Base-by-base conservation (phyloP, 2,888 invertebrate species). In the Rotaria macrura region DNA sequence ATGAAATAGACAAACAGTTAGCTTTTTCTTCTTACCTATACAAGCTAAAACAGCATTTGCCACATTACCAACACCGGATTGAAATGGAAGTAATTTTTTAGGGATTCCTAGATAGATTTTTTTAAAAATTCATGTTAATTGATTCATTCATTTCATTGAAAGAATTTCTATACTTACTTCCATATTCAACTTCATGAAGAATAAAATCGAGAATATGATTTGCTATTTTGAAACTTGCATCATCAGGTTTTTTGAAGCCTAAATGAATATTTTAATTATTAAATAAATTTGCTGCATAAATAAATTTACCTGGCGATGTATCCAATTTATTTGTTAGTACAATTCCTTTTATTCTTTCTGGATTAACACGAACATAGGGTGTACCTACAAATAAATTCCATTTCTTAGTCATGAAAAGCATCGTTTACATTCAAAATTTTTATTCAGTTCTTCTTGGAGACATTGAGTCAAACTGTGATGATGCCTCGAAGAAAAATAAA, bases 191-290 rank as follows among this genome's bases (percentile, higher is more conserved):
- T 84, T 84, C 84, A 84, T 84, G 9, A 9, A 52, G 49, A 49
- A 84, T 52, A 54, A 84, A 84, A 20, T 84, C 84, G 2, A 84
- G 84, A 84, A 84, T 84, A 84, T 84, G 14, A 84, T 38, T 84
- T 12, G 84, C 84, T 23, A 84, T 84, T 84, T 84, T 84, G 52
- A 52, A 52, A 54, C 84, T 84, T 34, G n/a, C n/a, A 34, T 84
- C 54, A 38, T 84, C 84, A n/a, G 83, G 83, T 47, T 83, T 17
- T 83, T 29, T 43, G 43, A 83, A 83, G 14, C 83, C 83, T 47
- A 14, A 43, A 34, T 34, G 5, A 17, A 17, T 14, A 4, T 29
- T 17, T 23, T 65, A 6, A 17, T 65, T 65, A 17, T 34, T 34
- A 17, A 65, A 17, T 65, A 29, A 65, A 65, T 4, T 65, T 2